Conservation (phyloP, 1,140 invertebrate genomes). For the Epicauta chinensis region DNA sequence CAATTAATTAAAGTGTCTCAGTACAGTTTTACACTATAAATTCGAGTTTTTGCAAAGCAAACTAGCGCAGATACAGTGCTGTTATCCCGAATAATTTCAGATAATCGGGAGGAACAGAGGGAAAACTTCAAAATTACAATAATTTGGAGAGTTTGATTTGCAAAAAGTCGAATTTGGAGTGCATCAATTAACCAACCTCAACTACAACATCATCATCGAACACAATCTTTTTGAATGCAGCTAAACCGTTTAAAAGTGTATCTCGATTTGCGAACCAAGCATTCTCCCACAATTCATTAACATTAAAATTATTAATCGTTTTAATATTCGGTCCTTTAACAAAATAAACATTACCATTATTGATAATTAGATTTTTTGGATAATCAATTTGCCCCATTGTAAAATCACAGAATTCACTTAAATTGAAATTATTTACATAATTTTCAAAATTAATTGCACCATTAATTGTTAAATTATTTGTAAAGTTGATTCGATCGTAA, state of each 20-base stretch:
- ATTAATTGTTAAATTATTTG: slow-evolving; percentile 23
- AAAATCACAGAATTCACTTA: slow-evolving; percentile 24
- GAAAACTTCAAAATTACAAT: no score
- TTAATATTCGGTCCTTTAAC: slow-evolving; percentile 28
- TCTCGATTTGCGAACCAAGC: slow-evolving; percentile 33
- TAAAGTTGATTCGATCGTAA: slow-evolving; percentile 26
- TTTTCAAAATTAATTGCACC: slow-evolving; percentile 22
- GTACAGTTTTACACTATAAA: no score
- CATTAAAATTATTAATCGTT: slow-evolving; percentile 17
- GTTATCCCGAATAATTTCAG: no score
- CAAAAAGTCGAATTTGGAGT: background rate
- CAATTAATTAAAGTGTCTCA: no score
- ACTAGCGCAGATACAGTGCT: no score
- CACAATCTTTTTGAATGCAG: slow-evolving; percentile 25
- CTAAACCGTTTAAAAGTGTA: slow-evolving; percentile 16
- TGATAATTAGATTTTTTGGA: slow-evolving; percentile 11
- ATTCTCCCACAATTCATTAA: slow-evolving; percentile 21
- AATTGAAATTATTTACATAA: slow-evolving; percentile 24
- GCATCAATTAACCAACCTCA: slow-evolving; percentile 21
- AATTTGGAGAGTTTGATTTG: no score
- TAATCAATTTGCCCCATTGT: slow-evolving; percentile 8
- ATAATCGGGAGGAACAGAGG: no score
- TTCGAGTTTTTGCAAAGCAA: no score
- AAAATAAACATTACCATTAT: slow-evolving; percentile 30
- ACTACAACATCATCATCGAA: slow-evolving; percentile 30